These are phyloP conservation scores for Drosophila sp. DNA, from an alignment of 1,140 invertebrate genomes.

Conservation along the genomic window DNA sequence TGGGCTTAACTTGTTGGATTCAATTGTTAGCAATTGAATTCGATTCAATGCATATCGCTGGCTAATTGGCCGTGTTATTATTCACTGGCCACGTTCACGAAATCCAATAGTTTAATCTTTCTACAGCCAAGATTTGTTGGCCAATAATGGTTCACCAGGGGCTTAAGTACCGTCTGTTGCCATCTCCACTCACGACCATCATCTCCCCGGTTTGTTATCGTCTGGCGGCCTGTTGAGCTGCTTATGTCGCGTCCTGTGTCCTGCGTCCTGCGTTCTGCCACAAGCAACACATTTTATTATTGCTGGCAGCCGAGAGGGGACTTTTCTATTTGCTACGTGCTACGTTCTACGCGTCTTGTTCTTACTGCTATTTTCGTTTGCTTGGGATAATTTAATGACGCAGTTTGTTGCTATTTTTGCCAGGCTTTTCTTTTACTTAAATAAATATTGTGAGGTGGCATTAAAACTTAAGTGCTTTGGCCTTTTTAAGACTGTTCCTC, in stretches of 20 bases:
- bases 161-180: constrained; percentile 5
- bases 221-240: constrained; percentile 55
- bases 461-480: constrained; percentile 71
- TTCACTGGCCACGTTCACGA: constrained; percentile 5
- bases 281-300: constrained; percentile 69
- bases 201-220: neutral
- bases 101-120: constrained; percentile 28
- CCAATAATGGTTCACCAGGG: constrained; percentile 1
- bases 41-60: constrained; percentile 8
- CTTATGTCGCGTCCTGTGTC: constrained; percentile 68
- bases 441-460: constrained; percentile 63
- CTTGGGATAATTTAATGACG: constrained; percentile 55
- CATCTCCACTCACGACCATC: neutral
- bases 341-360: neutral
- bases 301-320: constrained; percentile 9
- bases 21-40: constrained; percentile 1
- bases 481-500: constrained; percentile 34
- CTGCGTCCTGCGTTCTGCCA: constrained; percentile 44
- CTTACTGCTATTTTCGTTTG: constrained; percentile 17
- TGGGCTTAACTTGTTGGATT: constrained; percentile 15
- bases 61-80: constrained; percentile 46
- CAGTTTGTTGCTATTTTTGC: constrained; percentile 57
- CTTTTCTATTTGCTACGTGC: constrained; percentile 12
- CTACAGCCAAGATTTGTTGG: constrained; percentile 9
- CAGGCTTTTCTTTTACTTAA: constrained; percentile 51